Conservation (phyloP, 2,113 vertebrate genomes). For the Charina bottae region DNA sequence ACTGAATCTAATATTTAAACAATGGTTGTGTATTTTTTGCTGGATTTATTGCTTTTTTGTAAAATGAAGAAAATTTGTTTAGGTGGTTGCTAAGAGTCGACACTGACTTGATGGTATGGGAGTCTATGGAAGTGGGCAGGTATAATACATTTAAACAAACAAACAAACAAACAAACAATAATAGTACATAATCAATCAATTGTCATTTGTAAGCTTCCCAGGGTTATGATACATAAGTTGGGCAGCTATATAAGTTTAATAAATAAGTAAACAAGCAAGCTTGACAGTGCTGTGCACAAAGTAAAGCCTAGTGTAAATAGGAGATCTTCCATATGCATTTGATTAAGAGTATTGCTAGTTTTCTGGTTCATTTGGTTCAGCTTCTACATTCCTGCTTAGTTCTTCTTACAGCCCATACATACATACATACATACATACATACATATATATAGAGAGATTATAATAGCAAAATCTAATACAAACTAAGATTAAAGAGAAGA, state of each 20-base stretch:
- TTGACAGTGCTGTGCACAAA: too few species aligned
- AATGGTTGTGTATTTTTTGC: background rate
- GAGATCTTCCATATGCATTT: too few species aligned
- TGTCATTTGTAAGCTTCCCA: background rate
- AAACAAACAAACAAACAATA: background rate
- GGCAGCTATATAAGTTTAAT: background rate
- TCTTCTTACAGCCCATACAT: too few species aligned
- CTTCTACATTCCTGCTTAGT: too few species aligned
- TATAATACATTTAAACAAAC: background rate
- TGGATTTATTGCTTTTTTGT: background rate
- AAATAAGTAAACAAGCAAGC: background rate
- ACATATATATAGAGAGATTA: too few species aligned
- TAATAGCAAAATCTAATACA: too few species aligned
- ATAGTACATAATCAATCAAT: background rate
- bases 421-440: too few species aligned
- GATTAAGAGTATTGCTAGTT: too few species aligned
- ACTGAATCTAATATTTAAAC: background rate
- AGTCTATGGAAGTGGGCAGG: background rate
- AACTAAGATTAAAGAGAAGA: too few species aligned
- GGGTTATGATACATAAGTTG: background rate
- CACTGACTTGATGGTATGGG: background rate
- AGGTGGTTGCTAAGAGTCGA: background rate
- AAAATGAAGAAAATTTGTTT: background rate
- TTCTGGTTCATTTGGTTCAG: too few species aligned
- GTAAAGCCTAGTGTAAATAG: too few species aligned